Conservation (phyloP, 2,888 invertebrate genomes). For the Chloroclystis v-ata region DNA sequence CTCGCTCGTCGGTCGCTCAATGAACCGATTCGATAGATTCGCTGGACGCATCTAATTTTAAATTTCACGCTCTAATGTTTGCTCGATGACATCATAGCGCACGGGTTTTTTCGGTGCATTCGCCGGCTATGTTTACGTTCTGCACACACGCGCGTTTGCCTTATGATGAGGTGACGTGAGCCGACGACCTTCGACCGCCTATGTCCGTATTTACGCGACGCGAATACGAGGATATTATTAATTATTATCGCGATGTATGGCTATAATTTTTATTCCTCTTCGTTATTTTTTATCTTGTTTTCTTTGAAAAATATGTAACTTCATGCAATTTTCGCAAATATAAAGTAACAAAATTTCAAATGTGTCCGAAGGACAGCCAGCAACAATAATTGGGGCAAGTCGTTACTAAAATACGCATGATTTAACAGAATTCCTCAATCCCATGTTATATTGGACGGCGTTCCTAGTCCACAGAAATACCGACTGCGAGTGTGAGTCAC, state of each 20-base stretch:
- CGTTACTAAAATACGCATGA: slow-evolving; percentile 33
- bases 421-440: slow-evolving; percentile 28
- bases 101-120: slow-evolving; percentile 66
- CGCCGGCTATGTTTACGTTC: slow-evolving; percentile 68
- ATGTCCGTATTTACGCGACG: slow-evolving; percentile 30
- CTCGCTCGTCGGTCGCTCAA: slow-evolving; percentile 74
- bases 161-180: slow-evolving; percentile 50
- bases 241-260: neutral
- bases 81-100: slow-evolving; percentile 72
- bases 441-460: slow-evolving; percentile 26
- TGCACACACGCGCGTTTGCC: slow-evolving; percentile 53
- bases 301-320: neutral
- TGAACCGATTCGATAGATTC: slow-evolving; percentile 65
- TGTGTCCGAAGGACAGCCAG: too few relatives aligned
- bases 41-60: slow-evolving; percentile 69
- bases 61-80: slow-evolving; percentile 67
- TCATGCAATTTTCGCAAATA: neutral
- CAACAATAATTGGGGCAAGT: slow-evolving; percentile 24
- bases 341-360: too few relatives aligned
- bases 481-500: slow-evolving; percentile 41
- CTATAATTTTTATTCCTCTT: neutral
- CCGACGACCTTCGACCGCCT: slow-evolving; percentile 43
- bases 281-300: neutral
- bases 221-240: slow-evolving; percentile 5
- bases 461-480: slow-evolving; percentile 42